Evolutionary conservation across 2,113 vertebrate genomes (phyloP), one percentile per base, ranked within the genome.

Genomic region (Thamnaconus septentrionalis): DNA sequence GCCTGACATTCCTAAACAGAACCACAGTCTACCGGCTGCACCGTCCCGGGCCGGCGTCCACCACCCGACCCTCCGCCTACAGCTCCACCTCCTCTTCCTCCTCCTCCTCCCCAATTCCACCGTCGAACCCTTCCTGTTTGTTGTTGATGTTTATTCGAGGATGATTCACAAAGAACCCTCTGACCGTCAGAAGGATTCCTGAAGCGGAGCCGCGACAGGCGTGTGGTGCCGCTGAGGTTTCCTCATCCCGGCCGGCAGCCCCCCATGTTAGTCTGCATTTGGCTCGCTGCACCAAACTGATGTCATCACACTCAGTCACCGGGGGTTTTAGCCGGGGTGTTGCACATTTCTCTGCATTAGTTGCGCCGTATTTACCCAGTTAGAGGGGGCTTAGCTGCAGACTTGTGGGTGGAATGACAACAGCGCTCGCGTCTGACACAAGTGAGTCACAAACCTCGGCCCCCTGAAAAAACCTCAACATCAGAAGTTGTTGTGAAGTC

Each of bases 381-480:
- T 56, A 53, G 73, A 54, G 64, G 47, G 61, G 50, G 69, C 58
- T 72, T 61, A 48, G 69, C 75, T 54, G 58, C 4, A 73, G 67
- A 65, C 70, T 71, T 66, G 58, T 46, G 52, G 70, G 49, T 64
- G 49, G 74, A 78, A 68, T 81, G 80, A 81, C 70, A 75, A 71
- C 66, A 61, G 41, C 63, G 41, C 73, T 86, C 77, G 64, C 12
- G 59, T 80, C 76, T 71, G 70, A 86, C 80, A 75, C 12, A 31
- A 31, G 18, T 2, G 18, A 31, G 18, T 31, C 18, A 31, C 18
- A 11, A 73, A 74, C 67, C 74, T 76, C 59, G 43, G 60, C 70
- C 74, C 64, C 18, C 2, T 1, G 18, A 31, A 31, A 31, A 56
- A 64, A 62, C 42, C 8, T 40, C 9, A 68, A 46, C 66, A 56